Evolutionary conservation across 2,888 invertebrate genomes (phyloP), one percentile per base, ranked within the genome.

Genomic region (Diarsia rubi): DNA sequence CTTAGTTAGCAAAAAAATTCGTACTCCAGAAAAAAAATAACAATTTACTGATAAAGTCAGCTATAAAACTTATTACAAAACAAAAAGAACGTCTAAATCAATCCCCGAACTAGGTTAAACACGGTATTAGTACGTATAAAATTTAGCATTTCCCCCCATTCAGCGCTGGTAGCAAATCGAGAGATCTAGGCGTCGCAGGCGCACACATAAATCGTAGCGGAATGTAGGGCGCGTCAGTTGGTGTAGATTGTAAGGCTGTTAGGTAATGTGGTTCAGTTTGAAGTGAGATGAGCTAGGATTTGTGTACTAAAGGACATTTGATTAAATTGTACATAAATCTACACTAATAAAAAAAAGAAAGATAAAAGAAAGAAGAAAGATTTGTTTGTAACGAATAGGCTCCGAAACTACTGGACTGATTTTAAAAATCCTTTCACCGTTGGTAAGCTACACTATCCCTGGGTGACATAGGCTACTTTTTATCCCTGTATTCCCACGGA

Each of bases 171-270:
- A 78, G 80, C 76, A 64, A 69, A 70, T 27, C 70, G 31, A 60
- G 71, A 69, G 84, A 84, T 78, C 84, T 76, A 82, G 76, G 70
- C 79, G 79, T 64, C 69, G 82, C 80, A 19, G 31, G 82, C 82
- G 59, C 80, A 85, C 82, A 83, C 82, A 91, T 92, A 92, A 92
- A 92, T 92, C 91, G 88, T 68, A 37, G 12, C 69, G 88, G 90
- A 89, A 92, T 91, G 90, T 92, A 85, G 92, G 92, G 80, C 92
- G 79, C 79, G 82, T 83, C 83, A 82, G 82, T 83, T 82, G 82
- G 75, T 75, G 67, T 72, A 83, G 73, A 82, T 75, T 75, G 75
- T 78, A 6, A 54, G 3, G 73, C 57, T 65, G 69, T 83, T 83
- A 75, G 47, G 70, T 83, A 83, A 82, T 73, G 54, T 76, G 81